These are phyloP conservation scores for Psephotus haematonotus DNA, from an alignment of 2,113 vertebrate species.

Conservation along the genomic window DNA sequence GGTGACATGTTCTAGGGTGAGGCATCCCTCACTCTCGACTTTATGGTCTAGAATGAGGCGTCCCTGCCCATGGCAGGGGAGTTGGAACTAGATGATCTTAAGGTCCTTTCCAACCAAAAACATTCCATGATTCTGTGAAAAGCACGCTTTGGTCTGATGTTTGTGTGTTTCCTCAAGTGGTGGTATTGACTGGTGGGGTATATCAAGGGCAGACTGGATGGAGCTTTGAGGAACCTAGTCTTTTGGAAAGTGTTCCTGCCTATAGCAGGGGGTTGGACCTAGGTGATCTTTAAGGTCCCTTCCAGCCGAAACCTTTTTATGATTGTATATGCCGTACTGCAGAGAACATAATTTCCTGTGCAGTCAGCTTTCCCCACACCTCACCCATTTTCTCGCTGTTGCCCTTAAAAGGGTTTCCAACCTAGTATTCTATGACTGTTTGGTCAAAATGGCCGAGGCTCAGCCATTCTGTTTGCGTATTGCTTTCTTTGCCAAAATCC, in stretches of 20 bases:
- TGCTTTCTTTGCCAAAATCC: neutral
- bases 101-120: neutral
- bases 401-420: neutral
- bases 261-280: neutral
- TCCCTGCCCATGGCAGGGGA: neutral
- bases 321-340: neutral
- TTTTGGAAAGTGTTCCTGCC: neutral
- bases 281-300: neutral
- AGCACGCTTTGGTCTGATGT: neutral
- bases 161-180: neutral
- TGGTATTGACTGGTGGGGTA: neutral
- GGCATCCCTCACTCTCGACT: neutral
- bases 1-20: neutral
- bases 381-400: neutral
- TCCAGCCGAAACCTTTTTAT: neutral
- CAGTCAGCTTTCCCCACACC: fast-evolving
- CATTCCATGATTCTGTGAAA: neutral
- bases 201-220: neutral
- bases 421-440: neutral
- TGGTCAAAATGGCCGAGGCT: neutral
- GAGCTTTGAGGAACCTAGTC: neutral
- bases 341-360: fast-evolving
- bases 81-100: neutral
- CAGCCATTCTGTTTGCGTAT: neutral
- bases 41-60: neutral